These are phyloP conservation scores for Dendrolimus houi DNA, from an alignment of 2,888 invertebrate species.

Conservation along the genomic window DNA sequence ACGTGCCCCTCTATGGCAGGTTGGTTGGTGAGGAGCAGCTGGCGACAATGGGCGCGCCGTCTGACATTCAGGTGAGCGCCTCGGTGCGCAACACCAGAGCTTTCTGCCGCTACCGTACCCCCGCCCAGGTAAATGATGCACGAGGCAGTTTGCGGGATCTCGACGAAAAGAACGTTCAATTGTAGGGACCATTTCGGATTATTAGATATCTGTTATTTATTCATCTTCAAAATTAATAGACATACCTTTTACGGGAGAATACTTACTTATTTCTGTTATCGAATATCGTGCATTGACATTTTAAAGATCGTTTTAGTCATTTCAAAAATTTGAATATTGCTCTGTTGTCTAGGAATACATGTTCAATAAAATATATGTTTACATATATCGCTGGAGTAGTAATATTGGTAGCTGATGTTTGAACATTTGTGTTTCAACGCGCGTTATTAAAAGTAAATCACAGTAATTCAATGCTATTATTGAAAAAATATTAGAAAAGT, in stretches of 20 bases:
- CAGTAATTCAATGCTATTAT: too few species aligned
- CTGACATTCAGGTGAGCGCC: constrained; percentile 80
- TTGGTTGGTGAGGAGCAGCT: constrained; percentile 94
- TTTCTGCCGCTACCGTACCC: constrained; percentile 69
- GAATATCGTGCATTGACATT: not conserved
- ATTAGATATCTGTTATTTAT: too few species aligned
- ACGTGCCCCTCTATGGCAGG: constrained; percentile 91
- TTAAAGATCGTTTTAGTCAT: not conserved
- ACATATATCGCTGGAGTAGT: too few species aligned
- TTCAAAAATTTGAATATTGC: too few species aligned
- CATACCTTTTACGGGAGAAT: too few species aligned
- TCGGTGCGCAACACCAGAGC: constrained; percentile 71
- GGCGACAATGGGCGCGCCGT: constrained; percentile 77
- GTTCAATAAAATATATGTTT: too few species aligned
- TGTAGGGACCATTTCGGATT: not conserved
- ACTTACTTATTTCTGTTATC: not conserved
- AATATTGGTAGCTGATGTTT: too few species aligned
- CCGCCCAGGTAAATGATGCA: constrained; percentile 71
- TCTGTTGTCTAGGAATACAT: too few species aligned
- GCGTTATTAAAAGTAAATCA: too few species aligned
- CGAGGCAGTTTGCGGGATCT: constrained; percentile 56
- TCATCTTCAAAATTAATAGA: too few species aligned
- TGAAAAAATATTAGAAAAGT: too few species aligned
- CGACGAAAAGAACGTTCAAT: not conserved
- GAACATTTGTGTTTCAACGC: too few species aligned